Conservation (phyloP, 2,797 vertebrate genomes). For the Thunnus albacares region DNA sequence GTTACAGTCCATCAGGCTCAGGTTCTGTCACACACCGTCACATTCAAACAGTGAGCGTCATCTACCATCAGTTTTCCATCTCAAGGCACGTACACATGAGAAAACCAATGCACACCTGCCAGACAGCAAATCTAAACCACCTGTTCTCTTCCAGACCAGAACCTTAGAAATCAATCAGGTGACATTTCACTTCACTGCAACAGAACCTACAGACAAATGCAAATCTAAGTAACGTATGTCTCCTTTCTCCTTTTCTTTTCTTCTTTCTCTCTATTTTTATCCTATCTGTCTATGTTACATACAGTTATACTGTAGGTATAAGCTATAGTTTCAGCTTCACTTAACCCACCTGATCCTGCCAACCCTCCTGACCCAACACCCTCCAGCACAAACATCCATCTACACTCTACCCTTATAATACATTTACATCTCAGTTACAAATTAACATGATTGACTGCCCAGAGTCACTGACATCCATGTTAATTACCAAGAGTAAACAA, state of each 20-base stretch:
- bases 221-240: not conserved
- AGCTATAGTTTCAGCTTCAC: conserved; percentile 13
- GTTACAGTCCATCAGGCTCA: conserved; percentile 58
- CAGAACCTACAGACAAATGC: conserved; percentile 22
- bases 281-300: not conserved
- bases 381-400: conserved; percentile 25
- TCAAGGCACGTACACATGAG: conserved; percentile 41
- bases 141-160: conserved; percentile 24
- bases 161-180: conserved; percentile 35
- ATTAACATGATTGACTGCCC: conserved; percentile 48
- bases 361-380: conserved; percentile 8
- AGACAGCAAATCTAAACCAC: conserved; percentile 48
- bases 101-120: conserved; percentile 51
- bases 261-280: not conserved
- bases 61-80: conserved; percentile 59
- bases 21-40: conserved; percentile 51
- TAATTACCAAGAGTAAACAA: conserved; percentile 35
- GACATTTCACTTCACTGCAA: conserved; percentile 57
- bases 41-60: conserved; percentile 43
- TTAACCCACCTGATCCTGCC: conserved; percentile 3
- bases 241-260: not conserved
- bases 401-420: conserved; percentile 27
- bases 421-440: conserved; percentile 43
- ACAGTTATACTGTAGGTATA: not conserved
- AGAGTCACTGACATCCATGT: conserved; percentile 21